Base-by-base conservation (phyloP, 2,888 invertebrate species). In the Euspilapteryx auroguttella region DNA sequence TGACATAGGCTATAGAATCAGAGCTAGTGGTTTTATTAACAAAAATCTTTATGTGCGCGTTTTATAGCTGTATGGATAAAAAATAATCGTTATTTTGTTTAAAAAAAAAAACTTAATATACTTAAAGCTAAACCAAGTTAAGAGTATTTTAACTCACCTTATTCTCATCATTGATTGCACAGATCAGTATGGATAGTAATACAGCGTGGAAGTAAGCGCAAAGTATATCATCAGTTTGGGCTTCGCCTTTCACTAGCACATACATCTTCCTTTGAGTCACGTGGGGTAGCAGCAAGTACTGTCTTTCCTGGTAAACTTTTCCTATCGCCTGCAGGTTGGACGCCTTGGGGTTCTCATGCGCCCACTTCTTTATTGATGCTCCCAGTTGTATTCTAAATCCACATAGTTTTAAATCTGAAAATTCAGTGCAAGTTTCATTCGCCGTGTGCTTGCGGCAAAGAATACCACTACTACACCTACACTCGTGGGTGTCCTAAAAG, bases 191-290 rank as follows among this genome's bases (percentile, higher is more conserved):
- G 0, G 66, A 48, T 12, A 81, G 59, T 29, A 86, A 48, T 14
- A 82, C 78, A 4, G 86, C 85, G 44, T 88, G 82, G 39, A 85
- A 85, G 49, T 86, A 88, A 4, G 83, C 82, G 44, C 80, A 75
- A 7, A 89, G 45, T n/a, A 85, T 62, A 38, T 84, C 82, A 27
- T 56, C 54, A 1, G 77, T 45, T 0, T 44, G 47, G 12, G 78
- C 75, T n/a, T 69, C 53, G 26, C 77, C 66, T 32, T 77, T 69
- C 2, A 88, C 47, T 20, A 78, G 49, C 12, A 89, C 64, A 45
- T 78, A 68, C 42, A 88, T 78, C 13, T 47, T 61, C 33, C 59
- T 61, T 3, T 47, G 48, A 22, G 56, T 39, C 8, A 71, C 37
- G 45, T 79, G 62, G 2, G 80, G 68, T 2, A 81, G 34, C 22